Percentiles rank a stretch among this genome's conserved stretches.
Conservation (phyloP, 2,797 vertebrate genomes). For the Bryconaethiops microstoma region DNA sequence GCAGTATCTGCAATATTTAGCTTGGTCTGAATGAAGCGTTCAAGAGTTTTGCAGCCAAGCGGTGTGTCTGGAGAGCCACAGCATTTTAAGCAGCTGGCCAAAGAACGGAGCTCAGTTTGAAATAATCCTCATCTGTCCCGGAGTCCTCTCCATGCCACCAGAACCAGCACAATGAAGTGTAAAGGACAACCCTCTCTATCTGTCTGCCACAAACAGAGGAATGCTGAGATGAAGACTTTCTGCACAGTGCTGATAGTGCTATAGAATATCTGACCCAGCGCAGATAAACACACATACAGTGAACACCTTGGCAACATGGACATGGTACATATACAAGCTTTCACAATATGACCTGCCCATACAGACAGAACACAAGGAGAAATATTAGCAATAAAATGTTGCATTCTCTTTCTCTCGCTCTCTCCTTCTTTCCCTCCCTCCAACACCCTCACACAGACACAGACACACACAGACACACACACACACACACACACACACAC, state of each 20-base stretch:
- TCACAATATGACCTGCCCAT: neutral
- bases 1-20: neutral
- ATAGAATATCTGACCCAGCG: slow-evolving; percentile 16
- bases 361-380: neutral
- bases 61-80: slow-evolving; percentile 8
- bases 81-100: slow-evolving; percentile 21
- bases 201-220: slow-evolving; percentile 17
- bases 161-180: slow-evolving; percentile 33
- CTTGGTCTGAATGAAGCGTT: neutral
- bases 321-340: neutral
- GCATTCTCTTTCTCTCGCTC: too few relatives aligned
- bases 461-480: too few relatives aligned
- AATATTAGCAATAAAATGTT: neutral
- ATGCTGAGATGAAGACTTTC: slow-evolving; percentile 14
- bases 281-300: slow-evolving; percentile 5
- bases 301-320: neutral
- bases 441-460: too few relatives aligned
- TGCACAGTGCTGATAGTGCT: slow-evolving; percentile 16
- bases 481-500: too few relatives aligned
- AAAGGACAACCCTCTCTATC: slow-evolving; percentile 19
- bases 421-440: too few relatives aligned
- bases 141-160: slow-evolving; percentile 27
- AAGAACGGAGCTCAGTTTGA: slow-evolving; percentile 35
- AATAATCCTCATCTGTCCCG: slow-evolving; percentile 25
- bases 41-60: neutral